Evolutionary conservation across 2,888 invertebrate species (phyloP).

Genomic region (Lacanobia oleracea): DNA sequence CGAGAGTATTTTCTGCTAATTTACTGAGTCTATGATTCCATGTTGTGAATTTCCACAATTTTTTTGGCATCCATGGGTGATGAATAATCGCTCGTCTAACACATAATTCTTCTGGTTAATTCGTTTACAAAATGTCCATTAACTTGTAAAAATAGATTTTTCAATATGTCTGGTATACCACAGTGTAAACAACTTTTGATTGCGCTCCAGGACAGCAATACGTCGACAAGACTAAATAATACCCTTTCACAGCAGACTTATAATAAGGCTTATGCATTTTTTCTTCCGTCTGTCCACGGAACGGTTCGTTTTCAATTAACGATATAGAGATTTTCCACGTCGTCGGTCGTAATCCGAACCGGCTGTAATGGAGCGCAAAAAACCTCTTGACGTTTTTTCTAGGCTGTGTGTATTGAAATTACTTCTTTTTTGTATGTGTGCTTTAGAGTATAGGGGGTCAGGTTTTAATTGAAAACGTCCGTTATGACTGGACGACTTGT

Average conservation of each 20-base stretch:
- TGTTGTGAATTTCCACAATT: slow-evolving; percentile 1
- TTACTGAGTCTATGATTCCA: slow-evolving; percentile 37
- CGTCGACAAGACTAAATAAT: slow-evolving; percentile 1
- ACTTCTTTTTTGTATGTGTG: slow-evolving; percentile 48
- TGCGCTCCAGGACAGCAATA: neutral
- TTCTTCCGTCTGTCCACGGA: slow-evolving; percentile 55
- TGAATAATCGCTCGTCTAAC: neutral
- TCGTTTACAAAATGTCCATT: slow-evolving; percentile 10
- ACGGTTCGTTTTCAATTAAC: slow-evolving; percentile 84
- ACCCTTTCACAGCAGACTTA: slow-evolving; percentile 14
- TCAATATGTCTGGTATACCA: neutral
- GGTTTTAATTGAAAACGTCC: slow-evolving; percentile 57
- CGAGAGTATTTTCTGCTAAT: slow-evolving; percentile 30
- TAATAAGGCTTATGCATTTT: slow-evolving; percentile 44
- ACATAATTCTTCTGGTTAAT: neutral
- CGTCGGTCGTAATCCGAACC: slow-evolving; percentile 72
- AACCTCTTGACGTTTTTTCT: slow-evolving; percentile 66
- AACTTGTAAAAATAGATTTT: neutral
- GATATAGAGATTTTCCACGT: slow-evolving; percentile 81
- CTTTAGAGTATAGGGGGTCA: slow-evolving; percentile 39
- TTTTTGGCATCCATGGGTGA: neutral
- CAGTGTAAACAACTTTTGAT: slow-evolving; percentile 11
- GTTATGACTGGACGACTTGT: slow-evolving; percentile 46
- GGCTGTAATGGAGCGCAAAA: slow-evolving; percentile 76
- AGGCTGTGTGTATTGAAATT: slow-evolving; percentile 58